Evolutionary conservation across 2,797 vertebrate species (phyloP).

Genomic region (Gadopsis bispinosus): DNA sequence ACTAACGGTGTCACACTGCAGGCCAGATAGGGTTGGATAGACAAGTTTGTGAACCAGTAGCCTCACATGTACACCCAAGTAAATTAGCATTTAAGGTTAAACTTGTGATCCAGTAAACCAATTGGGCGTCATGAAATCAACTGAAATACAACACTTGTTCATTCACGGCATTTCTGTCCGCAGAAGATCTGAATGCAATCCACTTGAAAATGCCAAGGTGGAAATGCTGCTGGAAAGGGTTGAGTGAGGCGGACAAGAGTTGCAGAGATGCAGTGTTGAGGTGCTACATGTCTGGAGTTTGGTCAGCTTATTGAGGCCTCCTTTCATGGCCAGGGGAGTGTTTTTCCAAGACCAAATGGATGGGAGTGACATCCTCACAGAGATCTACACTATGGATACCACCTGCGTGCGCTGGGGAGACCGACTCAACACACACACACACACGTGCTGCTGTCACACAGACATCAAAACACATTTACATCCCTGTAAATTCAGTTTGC

Average conservation of each 20-base stretch:
- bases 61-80: constrained; percentile 2
- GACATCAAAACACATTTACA: constrained; percentile 52
- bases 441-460: constrained; percentile 63
- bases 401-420: constrained; percentile 71
- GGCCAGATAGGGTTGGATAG: constrained; percentile 1
- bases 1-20: not conserved
- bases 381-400: constrained; percentile 70
- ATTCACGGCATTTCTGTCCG: constrained; percentile 16
- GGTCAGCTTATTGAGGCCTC: constrained; percentile 55
- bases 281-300: constrained; percentile 52
- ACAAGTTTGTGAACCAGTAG: constrained; percentile 28
- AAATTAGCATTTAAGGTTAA: constrained; percentile 32
- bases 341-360: constrained; percentile 82
- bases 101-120: constrained; percentile 29
- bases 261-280: constrained; percentile 28
- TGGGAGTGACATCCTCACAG: constrained; percentile 71
- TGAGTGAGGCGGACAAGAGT: not conserved
- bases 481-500: constrained; percentile 17
- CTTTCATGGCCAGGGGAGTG: constrained; percentile 48
- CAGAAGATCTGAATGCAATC: not conserved
- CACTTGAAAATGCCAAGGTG: not conserved
- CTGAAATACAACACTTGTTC: constrained; percentile 4
- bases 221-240: constrained; percentile 10
- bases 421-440: constrained; percentile 40
- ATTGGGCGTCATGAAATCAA: constrained; percentile 19